phyloP scores from a whole-genome alignment of 2,888 invertebrate genomes.

The Minunthozetes semirufus region DNA sequence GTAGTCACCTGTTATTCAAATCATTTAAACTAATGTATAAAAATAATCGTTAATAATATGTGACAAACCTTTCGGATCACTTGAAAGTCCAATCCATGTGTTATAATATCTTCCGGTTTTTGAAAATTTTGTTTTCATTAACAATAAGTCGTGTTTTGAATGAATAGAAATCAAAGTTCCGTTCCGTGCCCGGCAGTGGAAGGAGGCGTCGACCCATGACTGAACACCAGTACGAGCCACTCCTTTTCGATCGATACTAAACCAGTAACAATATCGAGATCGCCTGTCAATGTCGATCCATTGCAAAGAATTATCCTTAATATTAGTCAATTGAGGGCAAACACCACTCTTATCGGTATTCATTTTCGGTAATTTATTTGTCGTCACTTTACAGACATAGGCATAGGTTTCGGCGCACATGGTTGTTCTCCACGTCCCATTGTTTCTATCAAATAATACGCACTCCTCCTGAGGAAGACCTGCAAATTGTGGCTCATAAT shows the following conservation, averaged over 20 bases:
- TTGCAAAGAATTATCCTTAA: background rate
- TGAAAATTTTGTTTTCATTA: background rate
- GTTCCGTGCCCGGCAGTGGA: background rate
- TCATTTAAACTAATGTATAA: too few species aligned
- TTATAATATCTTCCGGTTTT: background rate
- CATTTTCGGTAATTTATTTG: background rate
- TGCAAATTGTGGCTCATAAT: background rate
- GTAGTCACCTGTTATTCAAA: too few species aligned
- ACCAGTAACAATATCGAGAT: background rate
- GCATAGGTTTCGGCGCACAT: background rate
- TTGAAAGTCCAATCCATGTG: background rate
- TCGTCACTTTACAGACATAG: background rate
- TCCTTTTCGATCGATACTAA: background rate
- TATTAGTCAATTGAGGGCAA: background rate
- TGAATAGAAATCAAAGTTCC: constrained; percentile 15
- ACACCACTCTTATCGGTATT: background rate
- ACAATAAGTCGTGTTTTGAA: background rate
- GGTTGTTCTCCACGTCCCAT: constrained; percentile 5
- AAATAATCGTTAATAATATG: too few species aligned
- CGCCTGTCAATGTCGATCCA: background rate
- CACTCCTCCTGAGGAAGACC: background rate
- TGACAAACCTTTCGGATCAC: background rate
- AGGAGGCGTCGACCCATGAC: background rate
- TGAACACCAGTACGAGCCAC: too few species aligned
- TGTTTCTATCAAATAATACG: background rate